Evolutionary conservation across 1,140 invertebrate genomes (phyloP).

Genomic region (Calosoma granatense): DNA sequence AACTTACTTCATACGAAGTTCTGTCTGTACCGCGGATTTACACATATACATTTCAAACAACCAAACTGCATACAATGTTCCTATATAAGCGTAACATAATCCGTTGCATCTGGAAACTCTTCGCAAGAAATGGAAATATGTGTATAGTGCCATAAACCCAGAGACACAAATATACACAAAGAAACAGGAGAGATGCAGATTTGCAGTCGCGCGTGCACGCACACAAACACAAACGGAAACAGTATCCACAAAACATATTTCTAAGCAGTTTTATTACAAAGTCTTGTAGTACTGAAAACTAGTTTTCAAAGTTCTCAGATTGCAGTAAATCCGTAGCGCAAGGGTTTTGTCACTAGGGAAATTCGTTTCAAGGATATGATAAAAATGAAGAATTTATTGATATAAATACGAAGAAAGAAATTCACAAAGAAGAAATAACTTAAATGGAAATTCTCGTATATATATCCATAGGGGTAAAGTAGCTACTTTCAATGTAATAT

Average conservation of each 20-base stretch:
- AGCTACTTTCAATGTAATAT: no score
- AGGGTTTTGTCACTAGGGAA: not conserved
- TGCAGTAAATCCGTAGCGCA: not conserved
- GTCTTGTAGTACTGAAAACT: not conserved
- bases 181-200: no score
- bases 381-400: not conserved
- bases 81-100: not conserved
- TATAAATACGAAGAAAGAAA: not conserved
- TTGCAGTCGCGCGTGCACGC: no score
- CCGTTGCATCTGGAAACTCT: not conserved
- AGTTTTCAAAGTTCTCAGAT: not conserved
- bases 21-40: not conserved
- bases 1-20: no score
- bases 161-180: no score
- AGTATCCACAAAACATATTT: not conserved
- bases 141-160: no score
- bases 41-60: not conserved
- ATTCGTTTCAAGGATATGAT: not conserved
- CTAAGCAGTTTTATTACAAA: not conserved
- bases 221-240: not conserved
- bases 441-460: no score
- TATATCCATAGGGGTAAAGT: no score
- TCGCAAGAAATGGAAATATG: not conserved
- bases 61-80: not conserved
- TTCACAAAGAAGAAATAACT: not conserved